Evolutionary conservation across 2,113 vertebrate genomes (phyloP).

Genomic region (Alligator mississippiensis): DNA sequence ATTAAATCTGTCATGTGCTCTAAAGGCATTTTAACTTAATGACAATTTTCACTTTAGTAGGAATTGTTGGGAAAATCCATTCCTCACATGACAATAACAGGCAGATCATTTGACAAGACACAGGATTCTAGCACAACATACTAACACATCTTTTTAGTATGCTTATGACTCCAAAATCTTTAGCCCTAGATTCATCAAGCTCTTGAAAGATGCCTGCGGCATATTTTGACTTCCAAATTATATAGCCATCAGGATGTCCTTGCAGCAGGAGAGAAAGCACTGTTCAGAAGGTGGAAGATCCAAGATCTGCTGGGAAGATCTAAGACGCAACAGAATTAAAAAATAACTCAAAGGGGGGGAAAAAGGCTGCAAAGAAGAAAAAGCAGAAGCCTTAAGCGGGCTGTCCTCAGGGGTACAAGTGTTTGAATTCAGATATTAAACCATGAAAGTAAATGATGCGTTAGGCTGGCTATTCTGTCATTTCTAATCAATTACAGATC

Average conservation of each 20-base stretch:
- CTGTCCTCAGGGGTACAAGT: background rate
- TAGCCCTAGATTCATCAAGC: background rate
- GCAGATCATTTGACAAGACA: conserved; percentile 31
- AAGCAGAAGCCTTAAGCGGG: background rate
- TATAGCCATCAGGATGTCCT: background rate
- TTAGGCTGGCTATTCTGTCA: background rate
- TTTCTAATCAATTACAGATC: background rate
- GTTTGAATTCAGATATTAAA: background rate
- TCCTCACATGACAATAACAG: conserved; percentile 31
- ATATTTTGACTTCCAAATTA: background rate
- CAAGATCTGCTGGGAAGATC: background rate
- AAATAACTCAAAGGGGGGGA: background rate
- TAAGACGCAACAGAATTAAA: background rate
- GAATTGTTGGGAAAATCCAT: conserved; percentile 50
- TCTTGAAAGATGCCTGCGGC: background rate
- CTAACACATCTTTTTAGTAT: background rate
- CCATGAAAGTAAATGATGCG: background rate
- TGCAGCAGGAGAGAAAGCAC: background rate
- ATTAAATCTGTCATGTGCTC: conserved; percentile 56
- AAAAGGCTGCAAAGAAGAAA: background rate
- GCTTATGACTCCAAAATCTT: background rate
- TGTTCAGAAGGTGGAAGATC: background rate
- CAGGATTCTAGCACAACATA: background rate
- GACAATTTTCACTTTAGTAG: conserved; percentile 57
- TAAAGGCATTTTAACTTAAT: conserved; percentile 63